Evolutionary conservation across 2,888 invertebrate genomes (phyloP), one percentile per base, ranked within the genome.

Genomic region (Brachypterus glaber): DNA sequence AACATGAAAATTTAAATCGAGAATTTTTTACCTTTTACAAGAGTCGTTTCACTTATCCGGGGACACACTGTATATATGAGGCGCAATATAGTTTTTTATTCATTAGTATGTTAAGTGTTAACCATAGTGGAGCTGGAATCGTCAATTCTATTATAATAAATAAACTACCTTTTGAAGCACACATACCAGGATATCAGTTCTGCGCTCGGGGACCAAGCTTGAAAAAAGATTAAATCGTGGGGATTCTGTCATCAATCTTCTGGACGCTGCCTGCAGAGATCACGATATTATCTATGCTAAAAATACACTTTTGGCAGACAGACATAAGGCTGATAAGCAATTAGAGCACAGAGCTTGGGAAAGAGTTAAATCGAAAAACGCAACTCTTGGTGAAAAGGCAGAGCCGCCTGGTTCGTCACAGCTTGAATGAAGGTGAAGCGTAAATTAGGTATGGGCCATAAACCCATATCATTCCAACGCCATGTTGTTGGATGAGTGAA

Each of bases 241-340:
- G 13, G 62, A 64, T 46, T 37, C 15, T 26, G 61, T 61, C 5
- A 45, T 55, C 5, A 58, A 59, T 45, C 33, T 37, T 5, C 41
- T 61, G 24, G 60, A 62, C 44, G 45, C 43, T 26, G 58, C 57
- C 11, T 59, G 58, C 44, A 55, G 52, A 37, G 36, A 52, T 15
- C 60, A 60, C 45, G 59, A 61, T 46, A 59, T 60, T 24, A 52
- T 55, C 2, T 60, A 60, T 40, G 38, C 40, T 4, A 31, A 44
- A 27, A 12, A 32, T 14, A 41, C 29, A 14, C 37, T 46, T 39
- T 34, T 55, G 29, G 14, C 26, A 14, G 41, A 48, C 30, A 46
- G 60, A 33, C 54, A 62, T 39, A 44, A 43, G 33, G 63, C 62
- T 3, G 63, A 66, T 50, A 41, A 49, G 40, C 30, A 51, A 17